Conservation (phyloP, 2,113 vertebrate genomes). For the Nesoenas mayeri region DNA sequence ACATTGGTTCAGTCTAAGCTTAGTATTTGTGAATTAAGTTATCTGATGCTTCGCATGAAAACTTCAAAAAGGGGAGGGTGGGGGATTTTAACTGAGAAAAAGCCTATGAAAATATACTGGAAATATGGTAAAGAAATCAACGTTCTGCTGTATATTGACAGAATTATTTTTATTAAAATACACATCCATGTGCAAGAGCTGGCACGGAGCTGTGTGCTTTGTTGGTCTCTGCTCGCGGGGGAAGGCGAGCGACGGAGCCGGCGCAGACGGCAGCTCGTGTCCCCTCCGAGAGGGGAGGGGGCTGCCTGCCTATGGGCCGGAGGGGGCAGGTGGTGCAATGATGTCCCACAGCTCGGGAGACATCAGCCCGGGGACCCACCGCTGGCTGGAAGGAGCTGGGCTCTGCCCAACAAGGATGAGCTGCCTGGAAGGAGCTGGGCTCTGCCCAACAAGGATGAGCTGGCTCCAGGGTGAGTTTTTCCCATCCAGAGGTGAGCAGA, state of each 20-base stretch:
- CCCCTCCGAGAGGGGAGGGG: not conserved
- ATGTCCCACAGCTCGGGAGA: rapidly evolving
- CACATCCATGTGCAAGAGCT: constrained; percentile 87
- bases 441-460: not conserved
- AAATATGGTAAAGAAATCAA: constrained; percentile 85
- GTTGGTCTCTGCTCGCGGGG: not conserved
- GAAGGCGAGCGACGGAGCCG: rapidly evolving
- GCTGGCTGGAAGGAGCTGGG: not conserved
- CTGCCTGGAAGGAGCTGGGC: too few species aligned
- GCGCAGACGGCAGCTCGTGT: rapidly evolving
- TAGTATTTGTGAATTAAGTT: constrained; percentile 90
- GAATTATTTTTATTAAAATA: constrained; percentile 99
- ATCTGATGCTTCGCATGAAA: constrained; percentile 92
- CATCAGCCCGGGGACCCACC: too few species aligned
- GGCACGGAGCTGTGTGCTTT: constrained; percentile 24
- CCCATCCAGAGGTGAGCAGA: not conserved
- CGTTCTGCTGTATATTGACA: constrained; percentile 98
- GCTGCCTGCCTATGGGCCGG: too few species aligned
- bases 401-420: not conserved
- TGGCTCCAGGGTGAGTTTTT: not conserved
- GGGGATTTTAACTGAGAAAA: constrained; percentile 84
- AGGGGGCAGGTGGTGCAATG: too few species aligned
- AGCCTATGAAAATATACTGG: constrained; percentile 87
- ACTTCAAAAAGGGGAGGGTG: constrained; percentile 73
- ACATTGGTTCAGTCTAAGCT: constrained; percentile 86